Evolutionary conservation across 2,797 vertebrate genomes (phyloP).

Genomic region (Galaxias olidus): DNA sequence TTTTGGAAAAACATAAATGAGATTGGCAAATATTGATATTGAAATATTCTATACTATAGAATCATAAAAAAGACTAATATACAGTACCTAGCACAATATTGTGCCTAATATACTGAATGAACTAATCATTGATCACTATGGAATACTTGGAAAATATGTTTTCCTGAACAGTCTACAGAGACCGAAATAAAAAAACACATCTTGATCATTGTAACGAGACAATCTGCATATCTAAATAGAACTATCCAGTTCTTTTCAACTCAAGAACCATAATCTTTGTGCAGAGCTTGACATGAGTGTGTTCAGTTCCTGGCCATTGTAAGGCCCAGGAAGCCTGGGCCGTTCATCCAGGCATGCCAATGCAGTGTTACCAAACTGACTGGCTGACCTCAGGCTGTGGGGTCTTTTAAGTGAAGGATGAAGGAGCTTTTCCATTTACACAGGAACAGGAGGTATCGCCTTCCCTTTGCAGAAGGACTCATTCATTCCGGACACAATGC

Average conservation of each 20-base stretch:
- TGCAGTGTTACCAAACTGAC: constrained; percentile 85
- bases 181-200: background rate
- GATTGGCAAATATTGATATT: no score
- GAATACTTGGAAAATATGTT: no score
- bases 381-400: constrained; percentile 83
- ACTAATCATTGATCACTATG: no score
- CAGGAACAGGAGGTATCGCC: constrained; percentile 88
- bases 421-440: constrained; percentile 94
- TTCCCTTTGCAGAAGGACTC: constrained; percentile 85
- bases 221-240: no score
- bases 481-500: constrained; percentile 91
- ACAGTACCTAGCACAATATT: no score
- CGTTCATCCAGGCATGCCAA: constrained; percentile 74
- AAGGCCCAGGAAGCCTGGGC: constrained; percentile 68
- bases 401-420: constrained; percentile 83
- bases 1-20: no score
- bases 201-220: background rate
- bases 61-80: no score
- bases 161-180: no score
- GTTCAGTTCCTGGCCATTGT: constrained; percentile 74
- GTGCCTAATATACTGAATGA: no score
- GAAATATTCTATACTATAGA: no score
- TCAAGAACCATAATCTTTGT: constrained; percentile 24
- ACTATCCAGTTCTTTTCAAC: background rate
- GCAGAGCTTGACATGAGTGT: constrained; percentile 38